Base-by-base conservation (phyloP, 1,140 invertebrate genomes). In the Achroia grisella region DNA sequence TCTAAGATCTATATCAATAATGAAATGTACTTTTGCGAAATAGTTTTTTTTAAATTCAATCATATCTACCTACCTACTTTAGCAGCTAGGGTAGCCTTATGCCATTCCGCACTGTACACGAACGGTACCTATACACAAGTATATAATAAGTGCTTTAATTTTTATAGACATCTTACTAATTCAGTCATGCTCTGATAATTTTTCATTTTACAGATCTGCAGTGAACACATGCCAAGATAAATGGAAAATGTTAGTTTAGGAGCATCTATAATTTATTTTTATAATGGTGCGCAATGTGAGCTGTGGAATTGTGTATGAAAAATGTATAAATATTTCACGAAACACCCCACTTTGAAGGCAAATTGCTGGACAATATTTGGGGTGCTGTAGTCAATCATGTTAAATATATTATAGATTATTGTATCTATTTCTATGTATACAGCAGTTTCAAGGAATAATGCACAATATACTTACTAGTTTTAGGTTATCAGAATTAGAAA, bases 191-290 rank as follows among this genome's bases (percentile, higher is more conserved):
- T 6, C 17, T 23, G 6, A 35, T 34, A 13, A 14, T 12, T 8
- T 46, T 52, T 39, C 51, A 44, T 15, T 50, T 70, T 77, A 39
- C 74, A 84, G 80, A 66, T 84, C 12, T 77, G 76, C 80, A 82
- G 77, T 71, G 76, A 84, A 75, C 71, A 82, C 32, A 84, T 84
- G 78, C 80, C 80, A 65, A 84, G 80, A 84, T 84, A 84, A 84
- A 76, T 75, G 52, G 52, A 44, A 61, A 42, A 52, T 53, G 52
- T 60, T 77, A 79, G 76, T 63, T 71, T 82, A 84, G 76, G 66
- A 71, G 65, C 72, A 67, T 79, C 68, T 75, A 75, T 84, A 84
- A 81, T 82, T 84, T 84, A 84, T 84, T 84, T 82, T 84, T 80
- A 61, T 80, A 84, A 84, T 84, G 76, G 80, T 81, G 80, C 77